Evolutionary conservation across 2,113 vertebrate species (phyloP).

Genomic region (Vulpes ferrilata): DNA sequence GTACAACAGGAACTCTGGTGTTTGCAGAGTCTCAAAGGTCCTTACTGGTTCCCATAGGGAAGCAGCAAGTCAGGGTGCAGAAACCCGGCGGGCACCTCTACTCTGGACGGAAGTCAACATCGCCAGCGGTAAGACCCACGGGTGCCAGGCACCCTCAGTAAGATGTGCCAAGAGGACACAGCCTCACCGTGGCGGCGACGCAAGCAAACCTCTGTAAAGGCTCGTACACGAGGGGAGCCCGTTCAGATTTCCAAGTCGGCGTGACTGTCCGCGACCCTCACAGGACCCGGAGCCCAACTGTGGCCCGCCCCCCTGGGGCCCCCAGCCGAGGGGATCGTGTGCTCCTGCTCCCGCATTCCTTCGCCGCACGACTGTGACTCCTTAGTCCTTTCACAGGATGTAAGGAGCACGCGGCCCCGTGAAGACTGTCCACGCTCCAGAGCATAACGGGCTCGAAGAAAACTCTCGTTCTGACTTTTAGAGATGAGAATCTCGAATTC

Average conservation of each 20-base stretch:
- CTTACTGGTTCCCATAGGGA: not conserved
- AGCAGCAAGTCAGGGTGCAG: not conserved
- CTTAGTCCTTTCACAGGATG: not conserved
- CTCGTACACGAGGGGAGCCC: not conserved
- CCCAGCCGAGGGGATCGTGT: no score
- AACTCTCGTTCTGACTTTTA: not conserved
- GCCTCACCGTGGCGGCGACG: not conserved
- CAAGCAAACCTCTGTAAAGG: not conserved
- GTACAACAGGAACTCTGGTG: not conserved
- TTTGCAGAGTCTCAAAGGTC: not conserved
- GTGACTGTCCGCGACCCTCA: not conserved
- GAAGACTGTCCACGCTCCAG: not conserved
- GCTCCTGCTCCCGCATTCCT: not conserved
- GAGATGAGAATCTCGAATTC: not conserved
- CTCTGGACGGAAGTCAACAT: accelerated
- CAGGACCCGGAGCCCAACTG: no score
- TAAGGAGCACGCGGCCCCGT: not conserved
- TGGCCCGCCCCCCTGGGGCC: no score
- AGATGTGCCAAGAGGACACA: not conserved
- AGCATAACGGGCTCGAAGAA: not conserved
- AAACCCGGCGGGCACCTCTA: not conserved
- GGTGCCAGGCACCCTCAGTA: accelerated
- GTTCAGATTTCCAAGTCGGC: not conserved
- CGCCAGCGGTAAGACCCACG: not conserved
- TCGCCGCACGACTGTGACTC: no score